phyloP scores from a whole-genome alignment of 2,797 vertebrate species.

The Mormyrus hasselquistii region DNA sequence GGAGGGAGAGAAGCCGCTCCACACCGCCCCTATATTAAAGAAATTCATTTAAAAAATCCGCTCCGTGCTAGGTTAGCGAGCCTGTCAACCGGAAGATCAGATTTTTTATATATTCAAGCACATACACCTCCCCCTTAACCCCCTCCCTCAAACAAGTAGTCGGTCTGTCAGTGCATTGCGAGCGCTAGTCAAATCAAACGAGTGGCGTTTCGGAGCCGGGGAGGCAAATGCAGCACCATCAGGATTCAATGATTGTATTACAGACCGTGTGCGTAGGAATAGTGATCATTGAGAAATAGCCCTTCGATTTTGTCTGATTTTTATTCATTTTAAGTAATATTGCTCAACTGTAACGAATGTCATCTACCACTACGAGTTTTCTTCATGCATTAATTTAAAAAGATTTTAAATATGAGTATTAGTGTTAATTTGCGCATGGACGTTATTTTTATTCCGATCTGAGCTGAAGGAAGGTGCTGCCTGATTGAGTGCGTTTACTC shows the following conservation, averaged over 20 bases:
- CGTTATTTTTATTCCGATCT: constrained; percentile 17
- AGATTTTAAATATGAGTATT: constrained; percentile 1
- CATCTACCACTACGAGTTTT: background rate
- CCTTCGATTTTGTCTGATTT: background rate
- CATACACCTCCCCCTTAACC: constrained; percentile 39
- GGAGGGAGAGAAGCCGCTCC: constrained; percentile 48
- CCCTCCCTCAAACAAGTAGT: constrained; percentile 52
- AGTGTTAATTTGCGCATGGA: background rate
- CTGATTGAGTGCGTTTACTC: background rate
- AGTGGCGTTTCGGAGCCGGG: constrained; percentile 47
- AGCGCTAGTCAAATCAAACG: constrained; percentile 58
- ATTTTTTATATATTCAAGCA: constrained; percentile 40
- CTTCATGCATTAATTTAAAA: background rate
- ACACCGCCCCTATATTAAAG: constrained; percentile 39
- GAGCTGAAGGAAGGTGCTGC: constrained; percentile 2
- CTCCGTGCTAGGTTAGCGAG: constrained; percentile 42
- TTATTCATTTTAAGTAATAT: background rate
- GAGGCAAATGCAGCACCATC: constrained; percentile 30
- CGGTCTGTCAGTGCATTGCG: constrained; percentile 60
- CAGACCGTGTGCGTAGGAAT: background rate
- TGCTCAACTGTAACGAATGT: background rate
- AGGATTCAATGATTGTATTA: constrained; percentile 18
- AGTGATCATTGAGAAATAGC: background rate
- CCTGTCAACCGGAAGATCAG: constrained; percentile 58
- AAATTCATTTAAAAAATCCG: constrained; percentile 46